Percentiles rank a stretch among this genome's conserved stretches.
Evolutionary conservation across 2,113 vertebrate species (phyloP).

Genomic region (Falcunculus frontatus): DNA sequence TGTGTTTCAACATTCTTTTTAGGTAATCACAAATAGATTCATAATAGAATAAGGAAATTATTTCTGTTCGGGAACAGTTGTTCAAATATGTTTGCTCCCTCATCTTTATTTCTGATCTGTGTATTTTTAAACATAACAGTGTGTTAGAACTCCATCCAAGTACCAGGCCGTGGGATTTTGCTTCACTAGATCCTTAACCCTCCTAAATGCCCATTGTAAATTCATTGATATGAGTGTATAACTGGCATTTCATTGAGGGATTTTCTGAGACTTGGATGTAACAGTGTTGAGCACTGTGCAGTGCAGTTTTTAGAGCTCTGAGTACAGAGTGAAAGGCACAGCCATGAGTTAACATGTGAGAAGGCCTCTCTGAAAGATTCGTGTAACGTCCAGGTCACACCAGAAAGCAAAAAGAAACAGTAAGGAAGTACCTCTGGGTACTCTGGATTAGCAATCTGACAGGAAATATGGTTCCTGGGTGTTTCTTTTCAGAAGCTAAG

Average conservation of each 20-base stretch:
- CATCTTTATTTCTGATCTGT: neutral
- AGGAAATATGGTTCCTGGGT: neutral
- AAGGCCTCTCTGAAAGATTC: neutral
- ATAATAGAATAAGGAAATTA: slow-evolving; percentile 42
- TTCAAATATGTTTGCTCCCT: neutral
- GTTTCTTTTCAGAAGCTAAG: neutral
- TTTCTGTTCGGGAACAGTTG: slow-evolving; percentile 3
- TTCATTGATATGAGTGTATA: neutral
- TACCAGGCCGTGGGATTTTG: neutral
- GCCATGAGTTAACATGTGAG: neutral
- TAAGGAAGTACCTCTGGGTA: neutral
- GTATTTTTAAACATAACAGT: neutral
- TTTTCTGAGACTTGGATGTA: neutral
- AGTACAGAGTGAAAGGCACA: neutral
- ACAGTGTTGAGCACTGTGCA: neutral
- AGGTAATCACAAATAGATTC: slow-evolving; percentile 55
- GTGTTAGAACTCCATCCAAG: neutral
- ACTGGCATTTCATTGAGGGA: neutral
- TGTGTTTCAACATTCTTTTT: slow-evolving; percentile 52
- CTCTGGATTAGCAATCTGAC: neutral
- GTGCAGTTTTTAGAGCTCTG: neutral
- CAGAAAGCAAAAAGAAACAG: neutral
- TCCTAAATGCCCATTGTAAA: neutral
- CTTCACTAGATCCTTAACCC: neutral
- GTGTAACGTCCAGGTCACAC: neutral